Evolutionary conservation across 2,113 vertebrate genomes (phyloP).

Genomic region (Alexandromys fortis): DNA sequence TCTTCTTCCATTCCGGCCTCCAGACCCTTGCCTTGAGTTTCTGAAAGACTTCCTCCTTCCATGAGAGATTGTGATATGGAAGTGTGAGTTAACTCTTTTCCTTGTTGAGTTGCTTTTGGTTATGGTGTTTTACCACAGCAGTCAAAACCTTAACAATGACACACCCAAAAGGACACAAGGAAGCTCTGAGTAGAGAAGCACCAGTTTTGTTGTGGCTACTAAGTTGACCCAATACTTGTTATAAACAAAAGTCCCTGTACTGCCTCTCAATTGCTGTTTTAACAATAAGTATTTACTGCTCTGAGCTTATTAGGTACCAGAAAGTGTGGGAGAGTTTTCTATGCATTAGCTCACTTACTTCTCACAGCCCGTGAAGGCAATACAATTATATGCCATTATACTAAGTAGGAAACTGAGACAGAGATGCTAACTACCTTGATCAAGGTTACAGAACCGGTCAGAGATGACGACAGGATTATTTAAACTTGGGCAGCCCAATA

Average conservation of each 20-base stretch:
- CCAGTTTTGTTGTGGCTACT: slow-evolving; percentile 13
- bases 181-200: not conserved
- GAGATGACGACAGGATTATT: not conserved
- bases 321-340: not conserved
- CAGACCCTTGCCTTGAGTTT: not conserved
- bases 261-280: not conserved
- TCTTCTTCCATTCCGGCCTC: not conserved
- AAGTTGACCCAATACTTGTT: slow-evolving; percentile 16
- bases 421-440: not conserved
- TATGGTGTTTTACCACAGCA: not conserved
- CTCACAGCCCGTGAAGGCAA: not conserved
- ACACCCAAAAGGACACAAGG: not conserved
- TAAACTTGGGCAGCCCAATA: not conserved
- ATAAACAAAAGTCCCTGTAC: not conserved
- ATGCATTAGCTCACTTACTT: slow-evolving; percentile 20
- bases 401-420: not conserved
- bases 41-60: not conserved
- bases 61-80: not conserved
- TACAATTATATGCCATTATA: not conserved
- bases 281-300: slow-evolving; percentile 40
- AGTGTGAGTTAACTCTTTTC: not conserved
- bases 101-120: not conserved
- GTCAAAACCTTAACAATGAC: not conserved
- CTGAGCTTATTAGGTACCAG: not conserved
- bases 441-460: not conserved